Base-by-base conservation (phyloP, 2,888 invertebrate species). In the Drosophila siamana region DNA sequence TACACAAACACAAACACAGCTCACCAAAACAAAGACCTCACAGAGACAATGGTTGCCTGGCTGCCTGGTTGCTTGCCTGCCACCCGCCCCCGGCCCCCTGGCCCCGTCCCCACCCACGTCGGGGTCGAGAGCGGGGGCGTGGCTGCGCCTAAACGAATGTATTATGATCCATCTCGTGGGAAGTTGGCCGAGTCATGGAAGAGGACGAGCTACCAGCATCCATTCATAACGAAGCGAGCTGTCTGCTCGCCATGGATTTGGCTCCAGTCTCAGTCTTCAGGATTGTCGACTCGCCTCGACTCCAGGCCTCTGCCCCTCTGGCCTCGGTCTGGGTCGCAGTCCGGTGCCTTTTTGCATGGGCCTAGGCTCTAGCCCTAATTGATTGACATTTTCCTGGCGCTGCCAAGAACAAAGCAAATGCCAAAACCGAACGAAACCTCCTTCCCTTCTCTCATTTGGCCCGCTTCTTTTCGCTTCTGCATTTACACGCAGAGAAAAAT, bases 331-430 rank as follows among this genome's bases (percentile, higher is more conserved):
- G 30, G 2, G 30, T 30, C 30, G 9, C 30, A 1, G 11, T 30
- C 30, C 30, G 11, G 30, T 11, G 0, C 30, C 11, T 24, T 24
- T 24, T n/a, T n/a, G 24, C 7, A 26, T 4, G 26, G 7, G 24
- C 7, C 46, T 4, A n/a, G 9, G 16, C 26, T 5, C n/a, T 4
- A 19, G 52, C 5, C 19, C 68, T 79, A 89, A 89, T 89, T 90
- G 89, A 90, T 88, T 90, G 88, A 78, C 88, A 87, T 80, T 87
- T 87, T 87, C 77, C 86, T 81, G 86, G 9, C 74, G 79, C 72
- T 74, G 69, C 50, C 57, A 52, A 72, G 70, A 62, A 40, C 56
- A 54, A 59, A 50, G 44, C 26, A 40, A 47, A 66, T 48, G 28
- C 62, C 51, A 41, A 43, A 55, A 52, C 56, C 28, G 36, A 36